phyloP scores from a whole-genome alignment of 2,888 invertebrate species.

The Diadegma fenestrale region DNA sequence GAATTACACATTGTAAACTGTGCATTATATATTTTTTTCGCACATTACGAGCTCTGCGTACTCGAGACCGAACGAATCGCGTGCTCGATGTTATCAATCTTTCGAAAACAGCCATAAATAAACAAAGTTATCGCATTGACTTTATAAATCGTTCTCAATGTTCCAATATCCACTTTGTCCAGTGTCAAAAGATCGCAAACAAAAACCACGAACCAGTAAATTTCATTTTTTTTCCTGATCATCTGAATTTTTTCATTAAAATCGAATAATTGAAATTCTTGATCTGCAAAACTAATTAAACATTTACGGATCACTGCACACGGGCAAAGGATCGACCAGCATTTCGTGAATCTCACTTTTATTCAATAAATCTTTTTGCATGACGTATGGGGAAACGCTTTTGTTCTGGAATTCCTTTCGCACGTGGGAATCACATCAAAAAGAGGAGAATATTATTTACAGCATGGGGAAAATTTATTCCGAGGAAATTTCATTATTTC shows the following conservation, averaged over 20 bases:
- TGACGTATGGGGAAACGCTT: background rate
- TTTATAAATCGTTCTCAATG: background rate
- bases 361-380: background rate
- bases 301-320: background rate
- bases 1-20: constrained; percentile 4
- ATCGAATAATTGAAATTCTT: background rate
- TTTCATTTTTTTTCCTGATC: background rate
- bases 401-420: background rate
- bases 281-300: too few species aligned
- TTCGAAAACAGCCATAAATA: background rate
- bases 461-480: background rate
- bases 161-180: background rate
- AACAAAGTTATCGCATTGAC: background rate
- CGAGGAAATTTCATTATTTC: constrained; percentile 39
- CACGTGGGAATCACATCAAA: background rate
- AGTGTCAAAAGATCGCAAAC: background rate
- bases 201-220: background rate
- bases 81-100: background rate
- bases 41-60: background rate
- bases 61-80: background rate
- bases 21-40: background rate
- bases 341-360: background rate
- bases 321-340: background rate
- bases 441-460: background rate
- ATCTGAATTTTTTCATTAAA: background rate